A percentile compares a stretch with the other conserved stretches of the same genome.
phyloP scores from a whole-genome alignment of 2,888 invertebrate species.

The Hydrotaea diabolus region DNA sequence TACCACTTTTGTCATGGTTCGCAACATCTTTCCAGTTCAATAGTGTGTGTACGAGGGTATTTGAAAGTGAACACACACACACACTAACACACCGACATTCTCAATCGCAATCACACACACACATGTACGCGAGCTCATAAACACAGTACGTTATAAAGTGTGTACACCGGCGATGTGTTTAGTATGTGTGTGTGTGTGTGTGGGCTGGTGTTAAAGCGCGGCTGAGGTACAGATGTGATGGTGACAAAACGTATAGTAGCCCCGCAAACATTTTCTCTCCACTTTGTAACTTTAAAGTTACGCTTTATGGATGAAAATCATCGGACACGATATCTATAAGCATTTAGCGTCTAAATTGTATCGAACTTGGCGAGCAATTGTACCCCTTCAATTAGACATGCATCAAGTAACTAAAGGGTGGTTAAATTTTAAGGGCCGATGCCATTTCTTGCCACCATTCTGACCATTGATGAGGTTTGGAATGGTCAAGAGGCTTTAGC shows the following conservation, averaged over 20 bases:
- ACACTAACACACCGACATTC: not conserved
- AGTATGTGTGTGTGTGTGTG: not conserved
- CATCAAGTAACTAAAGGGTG: too few species aligned
- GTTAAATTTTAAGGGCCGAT: too few species aligned
- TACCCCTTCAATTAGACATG: too few species aligned
- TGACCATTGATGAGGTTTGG: too few species aligned
- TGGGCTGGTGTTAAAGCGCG: not conserved
- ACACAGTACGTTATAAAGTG: not conserved
- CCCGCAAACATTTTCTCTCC: too few species aligned
- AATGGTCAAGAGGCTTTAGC: too few species aligned
- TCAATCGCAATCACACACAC: not conserved
- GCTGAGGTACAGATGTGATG: not conserved
- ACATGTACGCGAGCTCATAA: not conserved
- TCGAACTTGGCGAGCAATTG: too few species aligned
- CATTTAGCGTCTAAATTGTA: too few species aligned
- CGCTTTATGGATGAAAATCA: too few species aligned
- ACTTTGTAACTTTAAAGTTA: too few species aligned
- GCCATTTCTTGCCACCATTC: too few species aligned
- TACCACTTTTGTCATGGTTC: slow-evolving; percentile 60
- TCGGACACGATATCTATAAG: too few species aligned
- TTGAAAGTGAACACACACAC: slow-evolving; percentile 36
- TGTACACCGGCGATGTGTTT: not conserved
- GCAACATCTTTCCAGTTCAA: slow-evolving; percentile 64
- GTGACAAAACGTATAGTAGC: not conserved
- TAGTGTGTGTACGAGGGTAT: slow-evolving; percentile 44